These are phyloP conservation scores for Callitettix versicolor DNA, from an alignment of 1,140 invertebrate genomes.

Conservation along the genomic window DNA sequence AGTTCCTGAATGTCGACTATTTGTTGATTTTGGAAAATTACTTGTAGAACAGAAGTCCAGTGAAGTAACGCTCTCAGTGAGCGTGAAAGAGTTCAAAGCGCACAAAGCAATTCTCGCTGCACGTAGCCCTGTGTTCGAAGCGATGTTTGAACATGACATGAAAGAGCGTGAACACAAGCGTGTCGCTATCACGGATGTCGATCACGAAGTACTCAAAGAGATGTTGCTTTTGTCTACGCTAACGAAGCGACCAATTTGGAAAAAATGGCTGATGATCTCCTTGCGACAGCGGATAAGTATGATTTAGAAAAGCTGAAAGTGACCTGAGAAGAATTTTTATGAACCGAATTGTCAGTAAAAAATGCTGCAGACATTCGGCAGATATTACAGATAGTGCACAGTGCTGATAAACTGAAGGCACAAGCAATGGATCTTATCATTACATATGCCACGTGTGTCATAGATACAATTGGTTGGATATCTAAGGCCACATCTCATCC, in stretches of 20 bases:
- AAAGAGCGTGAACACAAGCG: conserved; percentile 92
- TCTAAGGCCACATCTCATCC: conserved; percentile 94
- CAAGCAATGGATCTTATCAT: conserved; percentile 99
- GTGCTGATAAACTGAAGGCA: conserved; percentile 95
- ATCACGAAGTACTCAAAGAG: conserved; percentile 90
- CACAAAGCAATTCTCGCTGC: conserved; percentile 97
- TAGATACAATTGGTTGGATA: conserved; percentile 96
- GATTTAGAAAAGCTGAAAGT: conserved; percentile 95
- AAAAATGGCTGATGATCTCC: conserved; percentile 94
- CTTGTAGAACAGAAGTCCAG: conserved; percentile 95
- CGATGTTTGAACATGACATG: conserved; percentile 99
- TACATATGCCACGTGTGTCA: conserved; percentile 97
- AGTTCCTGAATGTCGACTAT: conserved; percentile 90
- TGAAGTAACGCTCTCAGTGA: conserved; percentile 88
- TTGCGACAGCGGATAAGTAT: conserved; percentile 97
- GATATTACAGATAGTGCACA: no score
- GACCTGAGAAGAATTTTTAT: conserved; percentile 82
- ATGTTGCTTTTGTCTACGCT: conserved; percentile 98
- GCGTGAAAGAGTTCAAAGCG: conserved; percentile 86
- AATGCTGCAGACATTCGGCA: conserved; percentile 3
- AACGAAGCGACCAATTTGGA: conserved; percentile 90
- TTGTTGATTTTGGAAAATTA: conserved; percentile 83
- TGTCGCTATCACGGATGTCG: conserved; percentile 94
- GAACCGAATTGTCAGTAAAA: not conserved
- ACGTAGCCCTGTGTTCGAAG: conserved; percentile 90